phyloP scores from a whole-genome alignment of 2,888 invertebrate genomes.

The Cheilosia urbana region DNA sequence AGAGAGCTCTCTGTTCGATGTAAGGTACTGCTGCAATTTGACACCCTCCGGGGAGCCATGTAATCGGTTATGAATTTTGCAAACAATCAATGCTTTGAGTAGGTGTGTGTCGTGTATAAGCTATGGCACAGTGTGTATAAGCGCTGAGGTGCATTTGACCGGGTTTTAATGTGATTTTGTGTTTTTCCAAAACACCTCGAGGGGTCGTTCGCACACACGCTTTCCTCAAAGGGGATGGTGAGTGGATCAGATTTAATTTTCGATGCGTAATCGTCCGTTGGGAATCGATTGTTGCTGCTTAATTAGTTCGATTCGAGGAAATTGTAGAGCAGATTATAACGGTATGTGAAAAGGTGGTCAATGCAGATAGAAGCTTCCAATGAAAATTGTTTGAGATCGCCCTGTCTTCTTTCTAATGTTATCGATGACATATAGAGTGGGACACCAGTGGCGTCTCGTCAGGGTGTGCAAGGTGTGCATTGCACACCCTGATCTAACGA shows the following conservation, averaged over 20 bases:
- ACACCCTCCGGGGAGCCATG: conserved; percentile 64
- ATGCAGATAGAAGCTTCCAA: not conserved
- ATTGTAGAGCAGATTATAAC: not conserved
- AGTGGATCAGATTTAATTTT: conserved; percentile 42
- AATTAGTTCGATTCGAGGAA: conserved; percentile 48
- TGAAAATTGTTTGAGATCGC: too few relatives aligned
- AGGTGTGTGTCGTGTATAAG: not conserved
- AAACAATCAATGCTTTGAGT: conserved; percentile 59
- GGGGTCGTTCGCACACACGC: not conserved
- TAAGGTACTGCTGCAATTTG: conserved; percentile 58
- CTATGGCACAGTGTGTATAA: not conserved
- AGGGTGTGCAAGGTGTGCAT: too few relatives aligned
- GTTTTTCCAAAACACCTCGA: conserved; percentile 7
- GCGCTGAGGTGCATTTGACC: conserved; percentile 42
- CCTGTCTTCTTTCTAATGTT: too few relatives aligned
- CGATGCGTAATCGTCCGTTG: conserved; percentile 46
- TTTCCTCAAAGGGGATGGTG: not conserved
- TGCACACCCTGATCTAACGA: too few relatives aligned
- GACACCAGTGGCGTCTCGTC: too few relatives aligned
- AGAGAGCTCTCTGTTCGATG: conserved; percentile 42
- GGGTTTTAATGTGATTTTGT: conserved; percentile 51
- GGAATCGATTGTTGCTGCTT: conserved; percentile 49
- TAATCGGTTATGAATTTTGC: conserved; percentile 73
- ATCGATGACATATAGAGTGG: too few relatives aligned
- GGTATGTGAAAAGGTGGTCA: conserved; percentile 24